Conservation (phyloP, 2,113 vertebrate species). For the Syngnathus typhle region DNA sequence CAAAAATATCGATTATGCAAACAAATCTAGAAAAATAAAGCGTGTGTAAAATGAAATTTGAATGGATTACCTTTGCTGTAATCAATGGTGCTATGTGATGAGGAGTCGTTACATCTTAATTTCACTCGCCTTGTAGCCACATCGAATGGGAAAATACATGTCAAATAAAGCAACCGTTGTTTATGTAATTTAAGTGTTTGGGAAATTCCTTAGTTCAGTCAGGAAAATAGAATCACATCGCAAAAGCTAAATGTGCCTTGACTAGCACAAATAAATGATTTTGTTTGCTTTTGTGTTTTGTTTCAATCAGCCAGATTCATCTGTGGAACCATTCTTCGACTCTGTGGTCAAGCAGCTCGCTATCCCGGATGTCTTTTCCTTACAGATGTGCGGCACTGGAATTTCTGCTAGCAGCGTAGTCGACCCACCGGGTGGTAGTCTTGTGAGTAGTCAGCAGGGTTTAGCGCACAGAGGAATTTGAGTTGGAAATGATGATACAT, state of each 20-base stretch:
- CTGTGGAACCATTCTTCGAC: slow-evolving; percentile 91
- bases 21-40: too few species aligned
- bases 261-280: neutral
- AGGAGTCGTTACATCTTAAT: neutral
- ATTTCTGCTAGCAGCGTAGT: slow-evolving; percentile 68
- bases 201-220: neutral
- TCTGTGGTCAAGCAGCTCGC: slow-evolving; percentile 82
- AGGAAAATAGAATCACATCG: neutral
- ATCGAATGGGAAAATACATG: neutral
- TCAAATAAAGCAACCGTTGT: neutral
- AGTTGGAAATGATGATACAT: neutral
- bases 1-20: too few species aligned
- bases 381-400: slow-evolving; percentile 95
- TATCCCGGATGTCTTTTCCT: slow-evolving; percentile 88
- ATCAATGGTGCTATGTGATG: neutral
- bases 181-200: neutral
- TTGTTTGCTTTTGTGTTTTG: slow-evolving; percentile 9
- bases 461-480: neutral
- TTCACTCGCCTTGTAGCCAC: neutral
- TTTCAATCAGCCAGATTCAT: slow-evolving; percentile 87
- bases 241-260: neutral
- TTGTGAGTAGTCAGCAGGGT: slow-evolving; percentile 78
- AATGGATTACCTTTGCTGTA: neutral
- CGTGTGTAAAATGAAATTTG: neutral
- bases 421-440: slow-evolving; percentile 81